These are phyloP conservation scores for Osmoderma eremita DNA, from an alignment of 2,888 invertebrate genomes.

Conservation along the genomic window DNA sequence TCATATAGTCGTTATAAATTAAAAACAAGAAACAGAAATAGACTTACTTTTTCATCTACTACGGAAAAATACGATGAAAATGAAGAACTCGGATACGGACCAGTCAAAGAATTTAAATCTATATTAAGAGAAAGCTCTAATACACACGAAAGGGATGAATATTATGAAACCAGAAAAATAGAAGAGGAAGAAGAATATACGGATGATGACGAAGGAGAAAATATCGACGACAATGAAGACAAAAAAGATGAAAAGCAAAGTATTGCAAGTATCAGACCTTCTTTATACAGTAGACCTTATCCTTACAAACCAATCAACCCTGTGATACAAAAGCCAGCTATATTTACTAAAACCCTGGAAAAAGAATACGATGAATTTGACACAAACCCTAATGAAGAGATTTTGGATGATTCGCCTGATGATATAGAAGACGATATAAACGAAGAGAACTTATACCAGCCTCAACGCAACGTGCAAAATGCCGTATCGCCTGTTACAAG, in stretches of 20 bases:
- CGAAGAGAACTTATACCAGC: background rate
- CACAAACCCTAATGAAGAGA: slow-evolving; percentile 44
- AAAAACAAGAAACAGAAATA: slow-evolving; percentile 22
- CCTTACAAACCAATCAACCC: slow-evolving; percentile 29
- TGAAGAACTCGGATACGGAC: slow-evolving; percentile 53
- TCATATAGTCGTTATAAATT: slow-evolving; percentile 34
- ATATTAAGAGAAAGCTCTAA: slow-evolving; percentile 44
- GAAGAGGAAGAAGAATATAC: slow-evolving; percentile 34
- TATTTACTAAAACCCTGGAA: slow-evolving; percentile 18
- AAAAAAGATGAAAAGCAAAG: slow-evolving; percentile 49
- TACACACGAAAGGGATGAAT: slow-evolving; percentile 51
- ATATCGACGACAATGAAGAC: slow-evolving; percentile 35
- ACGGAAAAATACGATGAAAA: slow-evolving; percentile 33
- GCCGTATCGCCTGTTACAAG: slow-evolving; percentile 28
- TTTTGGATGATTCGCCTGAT: slow-evolving; percentile 40
- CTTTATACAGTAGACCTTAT: slow-evolving; percentile 26
- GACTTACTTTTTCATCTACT: slow-evolving; percentile 14
- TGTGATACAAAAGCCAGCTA: slow-evolving; percentile 37
- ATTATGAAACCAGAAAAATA: slow-evolving; percentile 51
- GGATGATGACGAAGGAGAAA: slow-evolving; percentile 33
- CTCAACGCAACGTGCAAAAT: background rate
- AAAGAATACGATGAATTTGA: slow-evolving; percentile 47
- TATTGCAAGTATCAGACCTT: slow-evolving; percentile 5
- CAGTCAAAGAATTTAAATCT: slow-evolving; percentile 46
- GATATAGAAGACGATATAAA: slow-evolving; percentile 33